A percentile compares a stretch with the other conserved stretches of the same genome.
Conservation (phyloP, 2,113 vertebrate species). For the Orycteropus afer region DNA sequence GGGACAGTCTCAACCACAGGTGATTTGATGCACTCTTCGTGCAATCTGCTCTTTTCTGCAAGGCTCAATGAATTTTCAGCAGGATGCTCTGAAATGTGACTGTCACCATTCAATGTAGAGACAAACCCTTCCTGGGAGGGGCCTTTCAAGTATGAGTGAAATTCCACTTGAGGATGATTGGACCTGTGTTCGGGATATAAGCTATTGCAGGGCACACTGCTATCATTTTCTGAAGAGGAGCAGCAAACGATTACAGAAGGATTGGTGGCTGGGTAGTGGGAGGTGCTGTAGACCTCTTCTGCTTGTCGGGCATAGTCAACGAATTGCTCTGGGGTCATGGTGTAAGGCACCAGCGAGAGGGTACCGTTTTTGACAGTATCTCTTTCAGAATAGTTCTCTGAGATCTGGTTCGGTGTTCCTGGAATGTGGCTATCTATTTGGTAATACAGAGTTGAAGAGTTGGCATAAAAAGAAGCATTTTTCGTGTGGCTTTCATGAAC, state of each 20-base stretch:
- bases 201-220: conserved; percentile 86
- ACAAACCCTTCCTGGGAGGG: conserved; percentile 92
- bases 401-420: conserved; percentile 86
- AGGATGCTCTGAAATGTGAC: conserved; percentile 88
- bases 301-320: conserved; percentile 89
- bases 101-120: conserved; percentile 87
- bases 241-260: conserved; percentile 91
- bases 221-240: conserved; percentile 90
- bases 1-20: conserved; percentile 95
- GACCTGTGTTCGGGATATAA: conserved; percentile 89
- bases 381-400: conserved; percentile 92
- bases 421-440: conserved; percentile 92
- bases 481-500: conserved; percentile 92
- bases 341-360: conserved; percentile 91
- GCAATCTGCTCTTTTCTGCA: conserved; percentile 92
- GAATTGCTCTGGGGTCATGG: conserved; percentile 91
- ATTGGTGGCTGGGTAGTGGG: conserved; percentile 89
- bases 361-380: conserved; percentile 88
- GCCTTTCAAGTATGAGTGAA: conserved; percentile 96
- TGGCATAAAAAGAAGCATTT: conserved; percentile 91
- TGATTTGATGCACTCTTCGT: conserved; percentile 92
- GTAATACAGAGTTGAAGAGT: conserved; percentile 94
- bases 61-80: conserved; percentile 89
- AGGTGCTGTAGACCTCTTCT: conserved; percentile 86
- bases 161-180: conserved; percentile 90